phyloP scores from a whole-genome alignment of 2,888 invertebrate species.

The Melinopterus prodromus region DNA sequence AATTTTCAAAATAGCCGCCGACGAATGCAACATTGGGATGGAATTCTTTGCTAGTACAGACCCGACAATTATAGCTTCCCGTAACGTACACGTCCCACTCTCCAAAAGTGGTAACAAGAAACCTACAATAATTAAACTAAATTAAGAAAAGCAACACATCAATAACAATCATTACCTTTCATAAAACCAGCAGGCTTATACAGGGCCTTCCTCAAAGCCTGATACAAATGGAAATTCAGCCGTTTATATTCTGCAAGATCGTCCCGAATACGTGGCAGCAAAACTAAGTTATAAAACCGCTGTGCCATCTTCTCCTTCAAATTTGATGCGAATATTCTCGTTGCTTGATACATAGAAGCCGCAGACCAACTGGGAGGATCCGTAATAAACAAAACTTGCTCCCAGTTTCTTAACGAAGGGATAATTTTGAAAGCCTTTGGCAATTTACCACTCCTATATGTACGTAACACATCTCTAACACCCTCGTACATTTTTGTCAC shows the following conservation, averaged over 20 bases:
- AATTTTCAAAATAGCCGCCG: slow-evolving; percentile 93
- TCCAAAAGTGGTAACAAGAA: slow-evolving; percentile 77
- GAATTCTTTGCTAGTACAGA: slow-evolving; percentile 91
- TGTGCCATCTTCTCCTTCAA: slow-evolving; percentile 97
- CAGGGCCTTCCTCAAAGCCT: slow-evolving; percentile 89
- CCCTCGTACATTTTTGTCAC: slow-evolving; percentile 90
- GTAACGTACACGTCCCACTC: slow-evolving; percentile 91
- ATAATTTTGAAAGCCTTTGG: slow-evolving; percentile 99
- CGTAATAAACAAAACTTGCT: slow-evolving; percentile 85
- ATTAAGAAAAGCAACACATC: slow-evolving; percentile 60
- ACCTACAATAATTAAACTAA: slow-evolving; percentile 67
- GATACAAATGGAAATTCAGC: slow-evolving; percentile 95
- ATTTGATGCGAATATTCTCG: slow-evolving; percentile 96
- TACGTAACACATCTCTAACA: slow-evolving; percentile 84
- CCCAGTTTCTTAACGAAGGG: slow-evolving; percentile 93
- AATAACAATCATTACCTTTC: slow-evolving; percentile 69
- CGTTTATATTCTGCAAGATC: slow-evolving; percentile 95
- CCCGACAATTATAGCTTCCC: slow-evolving; percentile 95
- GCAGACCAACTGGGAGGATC: slow-evolving; percentile 98
- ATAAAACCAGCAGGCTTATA: slow-evolving; percentile 98
- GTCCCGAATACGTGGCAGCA: slow-evolving; percentile 92
- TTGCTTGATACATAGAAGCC: slow-evolving; percentile 96
- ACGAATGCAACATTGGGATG: slow-evolving; percentile 93
- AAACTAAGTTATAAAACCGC: slow-evolving; percentile 90
- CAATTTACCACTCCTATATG: slow-evolving; percentile 94